Evolutionary conservation across 2,797 vertebrate genomes (phyloP).

Genomic region (Syncerus caffer): DNA sequence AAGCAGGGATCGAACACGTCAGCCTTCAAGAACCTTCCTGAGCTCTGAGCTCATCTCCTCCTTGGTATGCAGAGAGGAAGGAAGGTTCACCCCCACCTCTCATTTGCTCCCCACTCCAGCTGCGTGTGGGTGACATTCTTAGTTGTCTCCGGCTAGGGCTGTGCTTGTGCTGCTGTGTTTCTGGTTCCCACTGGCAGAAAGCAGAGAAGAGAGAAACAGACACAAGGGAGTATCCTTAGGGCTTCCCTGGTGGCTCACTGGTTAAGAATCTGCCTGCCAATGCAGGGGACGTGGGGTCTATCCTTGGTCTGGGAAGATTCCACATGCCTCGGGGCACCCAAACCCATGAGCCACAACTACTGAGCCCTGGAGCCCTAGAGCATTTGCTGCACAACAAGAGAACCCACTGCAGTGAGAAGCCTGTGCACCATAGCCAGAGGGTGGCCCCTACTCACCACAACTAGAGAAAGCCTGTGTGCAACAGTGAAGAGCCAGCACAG

Average conservation of each 20-base stretch:
- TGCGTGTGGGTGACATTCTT: accelerated
- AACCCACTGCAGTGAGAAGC: neutral
- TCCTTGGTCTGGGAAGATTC: neutral
- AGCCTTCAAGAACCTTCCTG: neutral
- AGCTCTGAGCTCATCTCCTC: neutral
- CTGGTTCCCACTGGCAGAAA: neutral
- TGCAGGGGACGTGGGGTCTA: neutral
- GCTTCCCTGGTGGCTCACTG: neutral
- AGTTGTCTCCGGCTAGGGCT: neutral
- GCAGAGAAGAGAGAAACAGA: neutral
- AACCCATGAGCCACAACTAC: neutral
- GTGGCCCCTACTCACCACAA: accelerated
- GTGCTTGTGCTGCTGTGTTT: neutral
- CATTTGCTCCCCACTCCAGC: neutral
- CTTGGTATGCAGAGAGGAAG: neutral
- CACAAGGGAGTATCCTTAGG: neutral
- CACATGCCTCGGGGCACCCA: neutral
- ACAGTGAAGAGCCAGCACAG: neutral
- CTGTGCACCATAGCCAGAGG: neutral
- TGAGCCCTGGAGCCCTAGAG: neutral
- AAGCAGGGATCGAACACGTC: neutral
- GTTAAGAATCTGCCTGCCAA: neutral
- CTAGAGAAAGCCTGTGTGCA: neutral
- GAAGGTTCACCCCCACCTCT: neutral
- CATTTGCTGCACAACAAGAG: accelerated